A percentile compares a stretch with the other conserved stretches of the same genome.
Conservation (phyloP, 1,140 invertebrate genomes). For the Apis cerana region DNA sequence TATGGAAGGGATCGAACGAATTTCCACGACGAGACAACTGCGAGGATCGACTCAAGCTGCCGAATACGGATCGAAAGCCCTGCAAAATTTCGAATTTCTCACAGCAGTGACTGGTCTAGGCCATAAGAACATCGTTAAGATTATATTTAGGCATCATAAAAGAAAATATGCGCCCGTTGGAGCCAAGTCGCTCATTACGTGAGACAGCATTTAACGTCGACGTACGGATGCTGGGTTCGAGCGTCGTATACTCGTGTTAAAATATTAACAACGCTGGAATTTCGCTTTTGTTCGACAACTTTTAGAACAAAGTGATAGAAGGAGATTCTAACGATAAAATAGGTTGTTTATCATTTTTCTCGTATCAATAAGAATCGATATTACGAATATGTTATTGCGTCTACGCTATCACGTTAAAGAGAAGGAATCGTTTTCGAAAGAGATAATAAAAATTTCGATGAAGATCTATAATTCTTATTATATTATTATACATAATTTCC, state of each 20-base stretch:
- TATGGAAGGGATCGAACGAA: neutral
- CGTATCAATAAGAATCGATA: no score
- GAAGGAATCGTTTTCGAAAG: no score
- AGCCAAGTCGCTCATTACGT: conserved; percentile 80
- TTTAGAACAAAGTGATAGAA: no score
- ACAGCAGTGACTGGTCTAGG: conserved; percentile 57
- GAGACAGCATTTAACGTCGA: conserved; percentile 77
- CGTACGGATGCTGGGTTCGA: conserved; percentile 63
- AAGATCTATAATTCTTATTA: no score
- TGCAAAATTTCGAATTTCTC: conserved; percentile 62
- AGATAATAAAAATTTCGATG: no score
- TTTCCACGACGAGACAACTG: conserved; percentile 8
- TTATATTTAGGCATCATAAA: conserved; percentile 81
- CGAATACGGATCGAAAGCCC: conserved; percentile 13
- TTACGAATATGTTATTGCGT: no score
- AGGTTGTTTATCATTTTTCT: no score
- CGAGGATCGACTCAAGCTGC: conserved; percentile 2
- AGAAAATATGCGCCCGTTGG: conserved; percentile 80
- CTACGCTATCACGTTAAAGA: no score
- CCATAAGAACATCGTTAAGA: conserved; percentile 79
- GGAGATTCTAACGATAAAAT: no score
- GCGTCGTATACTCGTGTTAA: conserved; percentile 67
- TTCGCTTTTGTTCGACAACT: no score
- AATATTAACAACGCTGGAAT: conserved; percentile 35
- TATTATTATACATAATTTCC: no score